Conservation (phyloP, 2,113 vertebrate genomes). For the Nerophis lumbriciformis region DNA sequence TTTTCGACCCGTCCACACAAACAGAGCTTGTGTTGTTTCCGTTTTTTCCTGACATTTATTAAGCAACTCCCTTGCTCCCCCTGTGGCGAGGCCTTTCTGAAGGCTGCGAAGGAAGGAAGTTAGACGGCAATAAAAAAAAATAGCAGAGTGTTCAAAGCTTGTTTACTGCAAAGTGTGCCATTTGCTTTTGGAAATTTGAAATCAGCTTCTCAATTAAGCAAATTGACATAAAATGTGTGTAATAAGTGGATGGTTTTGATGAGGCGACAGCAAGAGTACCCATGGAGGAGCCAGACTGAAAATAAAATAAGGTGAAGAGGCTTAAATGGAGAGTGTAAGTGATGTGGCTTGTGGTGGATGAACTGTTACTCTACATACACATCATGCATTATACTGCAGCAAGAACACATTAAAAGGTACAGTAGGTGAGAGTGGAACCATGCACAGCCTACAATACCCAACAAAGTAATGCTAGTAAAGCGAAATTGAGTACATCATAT, state of each 20-base stretch:
- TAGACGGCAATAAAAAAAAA: slow-evolving; percentile 60
- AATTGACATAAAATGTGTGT: slow-evolving; percentile 23
- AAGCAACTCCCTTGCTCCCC: slow-evolving; percentile 68
- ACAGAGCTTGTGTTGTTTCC: slow-evolving; percentile 64
- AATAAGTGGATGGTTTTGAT: slow-evolving; percentile 47
- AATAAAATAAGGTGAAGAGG: not conserved
- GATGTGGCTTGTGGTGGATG: not conserved
- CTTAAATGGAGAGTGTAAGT: not conserved
- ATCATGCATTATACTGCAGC: too few species aligned
- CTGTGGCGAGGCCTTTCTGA: slow-evolving; percentile 43
- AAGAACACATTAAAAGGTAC: too few species aligned
- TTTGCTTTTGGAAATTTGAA: not conserved
- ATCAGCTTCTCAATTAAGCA: slow-evolving; percentile 12
- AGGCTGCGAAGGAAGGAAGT: slow-evolving; percentile 57
- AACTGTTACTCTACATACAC: not conserved
- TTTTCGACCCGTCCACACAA: slow-evolving; percentile 3
- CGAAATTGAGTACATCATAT: too few species aligned
- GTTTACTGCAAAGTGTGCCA: slow-evolving; percentile 40
- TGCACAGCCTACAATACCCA: too few species aligned
- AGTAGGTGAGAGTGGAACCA: too few species aligned
- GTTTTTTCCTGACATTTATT: slow-evolving; percentile 57
- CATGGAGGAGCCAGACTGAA: slow-evolving; percentile 14
- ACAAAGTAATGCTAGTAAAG: too few species aligned
- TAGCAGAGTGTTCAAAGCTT: slow-evolving; percentile 22
- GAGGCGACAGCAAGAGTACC: slow-evolving; percentile 43